Evolutionary conservation across 2,797 vertebrate species (phyloP).

Genomic region (Mormyrops boulengeri): DNA sequence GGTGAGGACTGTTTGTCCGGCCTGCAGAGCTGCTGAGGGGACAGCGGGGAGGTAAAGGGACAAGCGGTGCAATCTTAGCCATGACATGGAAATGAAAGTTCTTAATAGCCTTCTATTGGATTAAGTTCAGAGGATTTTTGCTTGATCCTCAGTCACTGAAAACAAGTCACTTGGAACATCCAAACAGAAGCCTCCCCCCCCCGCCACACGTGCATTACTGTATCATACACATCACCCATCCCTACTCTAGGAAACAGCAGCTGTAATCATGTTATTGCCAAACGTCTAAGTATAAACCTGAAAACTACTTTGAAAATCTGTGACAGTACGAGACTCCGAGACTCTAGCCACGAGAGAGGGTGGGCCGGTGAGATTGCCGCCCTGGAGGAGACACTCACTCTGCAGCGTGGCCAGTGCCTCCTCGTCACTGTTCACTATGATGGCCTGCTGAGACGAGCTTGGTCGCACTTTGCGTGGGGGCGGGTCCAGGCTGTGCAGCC

Average conservation of each 20-base stretch:
- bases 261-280: not conserved
- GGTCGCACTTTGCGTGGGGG: constrained; percentile 44
- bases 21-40: constrained; percentile 68
- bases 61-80: not conserved
- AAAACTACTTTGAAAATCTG: not conserved
- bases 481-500: constrained; percentile 80
- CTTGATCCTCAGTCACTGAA: not conserved
- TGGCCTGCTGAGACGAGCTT: constrained; percentile 67
- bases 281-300: not conserved
- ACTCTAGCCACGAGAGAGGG: not conserved
- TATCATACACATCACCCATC: not conserved
- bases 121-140: not conserved
- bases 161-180: not conserved
- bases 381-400: constrained; percentile 59
- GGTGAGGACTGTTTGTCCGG: constrained; percentile 71
- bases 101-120: not conserved
- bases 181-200: not conserved
- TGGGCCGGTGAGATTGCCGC: not conserved
- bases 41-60: not conserved
- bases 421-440: constrained; percentile 83
- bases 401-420: constrained; percentile 83
- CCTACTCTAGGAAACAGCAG: not conserved
- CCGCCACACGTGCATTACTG: not conserved
- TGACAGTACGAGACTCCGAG: not conserved
- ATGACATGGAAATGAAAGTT: not conserved